Evolutionary conservation across 37 sponge, comb jelly and placozoan species (phyloP).

Genomic region (Bolinopsis microptera): DNA sequence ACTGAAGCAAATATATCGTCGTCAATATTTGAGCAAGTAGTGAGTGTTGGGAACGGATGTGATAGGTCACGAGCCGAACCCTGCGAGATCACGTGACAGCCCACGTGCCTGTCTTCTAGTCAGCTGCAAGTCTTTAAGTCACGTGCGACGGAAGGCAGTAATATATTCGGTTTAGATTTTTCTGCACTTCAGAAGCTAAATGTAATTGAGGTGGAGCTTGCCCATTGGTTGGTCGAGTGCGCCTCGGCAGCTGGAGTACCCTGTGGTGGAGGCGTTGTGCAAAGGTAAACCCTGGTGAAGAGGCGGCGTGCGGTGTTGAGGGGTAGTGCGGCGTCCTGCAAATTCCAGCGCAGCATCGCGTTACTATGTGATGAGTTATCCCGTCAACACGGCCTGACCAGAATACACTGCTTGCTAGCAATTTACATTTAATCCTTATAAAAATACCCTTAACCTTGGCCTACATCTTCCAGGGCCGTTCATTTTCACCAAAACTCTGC

Average conservation of each 20-base stretch:
- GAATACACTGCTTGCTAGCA: neutral
- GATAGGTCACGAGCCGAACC: slow-evolving; percentile 14
- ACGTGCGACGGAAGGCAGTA: slow-evolving; percentile 34
- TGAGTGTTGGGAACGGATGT: slow-evolving; percentile 65
- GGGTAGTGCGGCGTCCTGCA: neutral
- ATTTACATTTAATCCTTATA: neutral
- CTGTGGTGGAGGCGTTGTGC: neutral
- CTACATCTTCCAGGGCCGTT: neutral
- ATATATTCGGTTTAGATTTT: slow-evolving; percentile 64
- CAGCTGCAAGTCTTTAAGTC: neutral
- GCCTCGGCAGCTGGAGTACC: neutral
- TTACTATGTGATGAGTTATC: neutral
- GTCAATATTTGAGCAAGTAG: slow-evolving; percentile 64
- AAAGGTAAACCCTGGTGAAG: neutral
- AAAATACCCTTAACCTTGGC: neutral
- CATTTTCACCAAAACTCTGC: neutral
- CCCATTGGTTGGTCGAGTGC: neutral
- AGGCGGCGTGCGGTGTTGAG: neutral
- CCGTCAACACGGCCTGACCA: neutral
- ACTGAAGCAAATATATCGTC: slow-evolving; percentile 65
- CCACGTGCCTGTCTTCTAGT: slow-evolving; percentile 6
- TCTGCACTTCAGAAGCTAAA: slow-evolving; percentile 61
- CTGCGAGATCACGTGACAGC: neutral
- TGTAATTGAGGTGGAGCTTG: slow-evolving; percentile 26
- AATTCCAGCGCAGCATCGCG: neutral